Conservation (phyloP, 1,140 invertebrate species). For the Diabrotica undecimpunctata region DNA sequence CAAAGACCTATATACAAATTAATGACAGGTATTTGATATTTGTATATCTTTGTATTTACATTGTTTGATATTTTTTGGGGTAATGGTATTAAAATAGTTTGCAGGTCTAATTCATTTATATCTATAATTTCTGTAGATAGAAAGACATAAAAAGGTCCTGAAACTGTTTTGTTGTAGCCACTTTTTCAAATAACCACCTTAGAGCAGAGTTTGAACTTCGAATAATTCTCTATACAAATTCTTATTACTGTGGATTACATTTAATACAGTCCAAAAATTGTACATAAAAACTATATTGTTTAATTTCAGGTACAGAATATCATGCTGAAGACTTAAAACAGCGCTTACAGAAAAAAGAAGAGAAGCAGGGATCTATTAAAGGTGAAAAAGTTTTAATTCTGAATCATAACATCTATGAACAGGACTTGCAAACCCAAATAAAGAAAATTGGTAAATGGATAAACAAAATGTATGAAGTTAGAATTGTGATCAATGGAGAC, state of each 20-base stretch:
- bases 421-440: conserved; percentile 59
- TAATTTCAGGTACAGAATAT: conserved; percentile 33
- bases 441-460: conserved; percentile 63
- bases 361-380: conserved; percentile 44
- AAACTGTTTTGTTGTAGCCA: no score
- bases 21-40: conserved; percentile 38
- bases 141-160: no score
- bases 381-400: conserved; percentile 59
- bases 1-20: conserved; percentile 61
- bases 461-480: conserved; percentile 58
- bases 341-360: conserved; percentile 36
- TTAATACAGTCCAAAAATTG: no score
- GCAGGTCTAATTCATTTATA: no score
- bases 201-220: no score
- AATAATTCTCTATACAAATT: no score
- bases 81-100: no score
- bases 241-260: no score
- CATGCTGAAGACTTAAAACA: conserved; percentile 45
- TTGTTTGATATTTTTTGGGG: no score
- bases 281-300: not conserved
- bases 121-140: no score
- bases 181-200: no score
- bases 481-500: conserved; percentile 55
- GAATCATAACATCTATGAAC: conserved; percentile 57
- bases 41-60: not conserved